These are phyloP conservation scores for Mythimna vitellina DNA, from an alignment of 2,888 invertebrate genomes.

Conservation along the genomic window DNA sequence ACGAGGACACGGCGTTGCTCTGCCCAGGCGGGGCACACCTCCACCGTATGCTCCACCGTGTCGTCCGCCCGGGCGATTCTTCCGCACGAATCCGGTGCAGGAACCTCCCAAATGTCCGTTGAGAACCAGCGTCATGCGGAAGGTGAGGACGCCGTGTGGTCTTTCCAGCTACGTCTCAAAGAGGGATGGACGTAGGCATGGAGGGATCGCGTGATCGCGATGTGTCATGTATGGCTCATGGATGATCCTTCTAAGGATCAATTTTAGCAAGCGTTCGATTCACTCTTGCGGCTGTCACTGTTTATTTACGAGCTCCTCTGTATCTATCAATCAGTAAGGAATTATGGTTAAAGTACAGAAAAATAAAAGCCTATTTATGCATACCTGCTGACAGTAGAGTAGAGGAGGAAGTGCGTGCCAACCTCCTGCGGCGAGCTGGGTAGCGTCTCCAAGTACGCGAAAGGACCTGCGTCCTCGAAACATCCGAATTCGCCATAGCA, in stretches of 20 bases:
- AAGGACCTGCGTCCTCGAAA: constrained; percentile 97
- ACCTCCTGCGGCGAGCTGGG: constrained; percentile 97
- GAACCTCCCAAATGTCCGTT: too few relatives aligned
- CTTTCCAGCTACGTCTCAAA: too few relatives aligned
- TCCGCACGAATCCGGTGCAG: too few relatives aligned
- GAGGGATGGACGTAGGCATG: not conserved
- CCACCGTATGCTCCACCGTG: too few relatives aligned
- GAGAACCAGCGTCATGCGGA: too few relatives aligned
- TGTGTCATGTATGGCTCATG: too few relatives aligned
- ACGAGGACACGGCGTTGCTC: too few relatives aligned
- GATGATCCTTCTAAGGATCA: too few relatives aligned
- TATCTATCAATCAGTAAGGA: not conserved
- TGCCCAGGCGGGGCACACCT: too few relatives aligned
- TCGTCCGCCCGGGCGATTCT: too few relatives aligned
- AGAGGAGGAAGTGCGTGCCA: constrained; percentile 95
- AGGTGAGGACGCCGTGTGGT: too few relatives aligned
- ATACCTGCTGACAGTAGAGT: constrained; percentile 92
- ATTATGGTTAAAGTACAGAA: not conserved
- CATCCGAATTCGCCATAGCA: constrained; percentile 98
- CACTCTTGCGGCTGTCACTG: not conserved
- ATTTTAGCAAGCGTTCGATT: not conserved
- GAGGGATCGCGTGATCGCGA: not conserved
- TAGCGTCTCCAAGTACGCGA: constrained; percentile 96
- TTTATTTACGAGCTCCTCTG: not conserved
- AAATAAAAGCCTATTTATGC: not conserved